Base-by-base conservation (phyloP, 2,888 invertebrate genomes). In the Ophion ventricosus region DNA sequence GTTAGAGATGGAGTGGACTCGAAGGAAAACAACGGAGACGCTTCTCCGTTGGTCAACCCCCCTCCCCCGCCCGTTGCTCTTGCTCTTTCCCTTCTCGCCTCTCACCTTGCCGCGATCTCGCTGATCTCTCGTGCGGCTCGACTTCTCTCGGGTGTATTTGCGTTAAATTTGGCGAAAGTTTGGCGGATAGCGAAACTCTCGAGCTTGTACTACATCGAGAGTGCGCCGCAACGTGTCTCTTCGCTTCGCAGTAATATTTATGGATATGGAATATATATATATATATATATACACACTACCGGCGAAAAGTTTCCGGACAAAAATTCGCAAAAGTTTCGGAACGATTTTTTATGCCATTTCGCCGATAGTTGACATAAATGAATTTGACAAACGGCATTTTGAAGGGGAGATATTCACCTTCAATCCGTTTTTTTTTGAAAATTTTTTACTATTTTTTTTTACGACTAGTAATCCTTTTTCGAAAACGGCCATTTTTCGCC, bases 81-180 rank as follows among this genome's bases (percentile, higher is more conserved):
- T 70, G 29, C 49, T 25, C 20, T 7, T 25, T 35, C 11, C 59
- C 63, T 57, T 35, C 77, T 25, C 80, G 10, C 69, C 35, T 56
- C 35, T 56, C 43, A 64, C 63, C 61, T 57, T 74, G 54, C 49
- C 72, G 63, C 63, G 73, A 43, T 56, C 54, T 57, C 26, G 23
- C 63, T 43, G 29, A 70, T 72, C 80, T 70, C 80, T 66, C 77
- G 75, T 67, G 73, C 66, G 67, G 72, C 69, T 82, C 80, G 69
- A 82, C 72, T 85, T 81, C 78, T 81, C 81, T 87, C 81, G 20
- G 20, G 49, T 87, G 88, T 89, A 88, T 90, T 90, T 88, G 88
- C 87, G 87, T 88, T 88, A 88, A 89, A 89, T 91, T 91, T 88
- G 90, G 90, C 88, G 89, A 90, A 90, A 90, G 88, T 91, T 90